These are phyloP conservation scores for Sebastes goodei DNA, from an alignment of 2,797 vertebrate genomes.

Conservation along the genomic window DNA sequence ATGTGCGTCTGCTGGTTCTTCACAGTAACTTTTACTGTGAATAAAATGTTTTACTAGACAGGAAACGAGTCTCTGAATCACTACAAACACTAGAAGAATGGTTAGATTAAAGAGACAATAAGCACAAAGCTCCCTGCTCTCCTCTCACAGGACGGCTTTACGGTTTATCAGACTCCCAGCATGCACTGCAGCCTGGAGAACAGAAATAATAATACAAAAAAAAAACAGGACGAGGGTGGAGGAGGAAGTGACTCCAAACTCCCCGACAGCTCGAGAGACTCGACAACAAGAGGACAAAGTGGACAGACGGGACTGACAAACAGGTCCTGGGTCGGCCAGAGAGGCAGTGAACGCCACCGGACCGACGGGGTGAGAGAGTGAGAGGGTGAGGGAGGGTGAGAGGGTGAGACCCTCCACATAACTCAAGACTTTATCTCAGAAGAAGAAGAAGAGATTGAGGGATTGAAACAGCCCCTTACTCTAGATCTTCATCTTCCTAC, in stretches of 20 bases:
- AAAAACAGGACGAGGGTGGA: slow-evolving; percentile 57
- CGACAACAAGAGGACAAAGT: slow-evolving; percentile 57
- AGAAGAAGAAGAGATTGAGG: slow-evolving; percentile 20
- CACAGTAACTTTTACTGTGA: background rate
- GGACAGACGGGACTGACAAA: slow-evolving; percentile 61
- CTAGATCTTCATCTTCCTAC: slow-evolving; percentile 82
- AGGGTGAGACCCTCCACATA: slow-evolving; percentile 20
- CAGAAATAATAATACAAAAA: slow-evolving; percentile 20
- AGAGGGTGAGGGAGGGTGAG: background rate
- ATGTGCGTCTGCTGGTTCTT: no score
- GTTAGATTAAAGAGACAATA: background rate
- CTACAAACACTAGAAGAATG: background rate
- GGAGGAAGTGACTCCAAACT: slow-evolving; percentile 43
- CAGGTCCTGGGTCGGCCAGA: slow-evolving; percentile 34
- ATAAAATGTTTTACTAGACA: background rate
- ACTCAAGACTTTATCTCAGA: slow-evolving; percentile 22
- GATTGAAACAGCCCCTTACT: slow-evolving; percentile 75
- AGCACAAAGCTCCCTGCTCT: slow-evolving; percentile 16
- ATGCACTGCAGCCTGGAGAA: slow-evolving; percentile 61
- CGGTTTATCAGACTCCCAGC: slow-evolving; percentile 41
- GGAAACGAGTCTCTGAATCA: background rate
- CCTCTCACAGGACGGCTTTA: slow-evolving; percentile 20
- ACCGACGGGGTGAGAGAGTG: background rate
- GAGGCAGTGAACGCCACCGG: slow-evolving; percentile 37
- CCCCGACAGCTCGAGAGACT: slow-evolving; percentile 44